A percentile compares a stretch with the other conserved stretches of the same genome.
These are phyloP conservation scores for Meda fulgida DNA, from an alignment of 2,797 vertebrate species.

Conservation along the genomic window DNA sequence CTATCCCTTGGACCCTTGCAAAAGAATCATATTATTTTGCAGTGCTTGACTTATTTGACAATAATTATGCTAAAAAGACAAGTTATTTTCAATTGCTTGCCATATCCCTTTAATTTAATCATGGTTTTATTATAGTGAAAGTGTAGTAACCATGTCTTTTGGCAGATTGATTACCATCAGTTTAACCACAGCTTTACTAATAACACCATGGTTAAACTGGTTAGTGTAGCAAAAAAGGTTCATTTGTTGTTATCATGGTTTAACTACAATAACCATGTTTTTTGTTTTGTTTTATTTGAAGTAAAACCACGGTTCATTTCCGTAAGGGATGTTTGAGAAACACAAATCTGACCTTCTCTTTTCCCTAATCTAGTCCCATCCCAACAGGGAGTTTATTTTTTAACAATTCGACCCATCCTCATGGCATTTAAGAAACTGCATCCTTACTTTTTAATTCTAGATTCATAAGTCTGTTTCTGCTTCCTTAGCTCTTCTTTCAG, in stretches of 20 bases:
- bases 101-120: too few species aligned
- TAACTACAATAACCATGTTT: too few species aligned
- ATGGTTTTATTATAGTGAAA: too few species aligned
- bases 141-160: too few species aligned
- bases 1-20: background rate
- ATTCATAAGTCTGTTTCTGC: constrained; percentile 86
- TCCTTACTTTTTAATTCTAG: constrained; percentile 88
- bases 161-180: too few species aligned
- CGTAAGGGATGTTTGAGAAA: background rate
- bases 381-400: background rate
- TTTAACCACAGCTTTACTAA: too few species aligned
- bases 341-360: background rate
- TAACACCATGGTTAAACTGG: too few species aligned
- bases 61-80: background rate
- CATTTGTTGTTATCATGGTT: too few species aligned
- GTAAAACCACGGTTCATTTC: too few species aligned
- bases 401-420: background rate
- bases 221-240: too few species aligned
- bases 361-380: background rate
- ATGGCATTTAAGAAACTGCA: background rate
- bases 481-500: constrained; percentile 86
- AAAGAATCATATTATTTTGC: background rate
- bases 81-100: background rate
- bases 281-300: too few species aligned
- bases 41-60: background rate